Evolutionary conservation across 2,888 invertebrate species (phyloP), one percentile per base, ranked within the genome.

Genomic region (Agonopterix heracliana): DNA sequence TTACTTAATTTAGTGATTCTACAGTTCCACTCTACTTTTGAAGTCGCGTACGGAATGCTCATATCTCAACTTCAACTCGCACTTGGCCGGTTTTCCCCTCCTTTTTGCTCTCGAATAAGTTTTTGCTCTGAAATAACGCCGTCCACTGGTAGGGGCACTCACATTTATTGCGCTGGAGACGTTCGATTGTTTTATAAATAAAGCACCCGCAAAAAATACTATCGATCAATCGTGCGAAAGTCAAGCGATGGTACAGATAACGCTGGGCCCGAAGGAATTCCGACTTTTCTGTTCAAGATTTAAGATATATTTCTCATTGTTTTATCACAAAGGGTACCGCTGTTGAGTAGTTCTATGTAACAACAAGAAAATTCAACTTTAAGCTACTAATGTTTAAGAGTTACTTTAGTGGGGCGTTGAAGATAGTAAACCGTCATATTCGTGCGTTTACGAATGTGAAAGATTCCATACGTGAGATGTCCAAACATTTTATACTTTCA

Each of bases 401-500:
- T 55, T 50, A 53, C 59, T 66, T 69, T 68, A 45, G 57, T 44
- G 12, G 10, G 13, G 34, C 36, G n/a, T 43, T 14, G 43, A 49
- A 12, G 12, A 34, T 57, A 60, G 44, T 54, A 11, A 60, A 71
- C 67, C 77, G 75, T 84, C 85, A 86, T 82, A 83, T 78, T 78
- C 79, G 77, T 78, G 78, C 76, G 76, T 75, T 63, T 71, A 71
- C 72, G 74, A 73, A 82, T 82, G 82, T 81, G 85, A 83, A 84
- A 84, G 81, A 83, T 84, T 80, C 83, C 79, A 77, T 86, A 82
- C 80, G 78, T 71, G 81, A 78, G 78, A 81, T 83, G 86, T 88
- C 87, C 85, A 83, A 87, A 86, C 86, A 83, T 81, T 86, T 88
- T 88, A 88, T 88, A 87, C 87, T 88, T 87, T 88, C 86, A 88